Base-by-base conservation (phyloP, 2,888 invertebrate genomes). In the Papilio elwesi region DNA sequence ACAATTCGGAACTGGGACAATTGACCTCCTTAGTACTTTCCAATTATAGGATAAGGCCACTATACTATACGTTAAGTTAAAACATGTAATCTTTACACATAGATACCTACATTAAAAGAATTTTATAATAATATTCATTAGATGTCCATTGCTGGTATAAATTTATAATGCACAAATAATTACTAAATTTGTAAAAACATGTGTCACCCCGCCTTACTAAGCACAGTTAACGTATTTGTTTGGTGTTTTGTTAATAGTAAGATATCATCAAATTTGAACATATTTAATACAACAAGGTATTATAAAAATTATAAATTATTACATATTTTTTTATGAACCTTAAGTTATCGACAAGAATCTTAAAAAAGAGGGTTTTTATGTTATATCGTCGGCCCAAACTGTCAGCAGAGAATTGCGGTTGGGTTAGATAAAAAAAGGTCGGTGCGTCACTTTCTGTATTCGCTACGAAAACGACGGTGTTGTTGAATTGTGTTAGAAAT, bases 331-430 rank as follows among this genome's bases (percentile, higher is more conserved):
- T 57, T 57, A 79, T 55, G 13, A 48, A 64, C 52, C 6, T 57
- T 57, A 13, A 51, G 70, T 47, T 55, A 65, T 63, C 72, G 52
- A 69, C 69, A 38, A 47, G 57, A 13, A 57, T 57, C 57, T 73
- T 79, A 82, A 78, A 83, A 79, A 78, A 75, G 79, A 80, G 81
- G 80, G 80, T 82, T 82, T 57, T 68, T 68, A 57, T 68, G 48
- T 68, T 89, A 88, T 90, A 92, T 92, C 91, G 90, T 88, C 79
- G 83, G 84, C 82, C 83, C 83, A 87, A 88, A 92, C 91, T 90
- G 90, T 85, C 82, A 83, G 86, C 87, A 89, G 89, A 91, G 90
- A 92, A 93, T 93, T 92, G 92, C 91, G 91, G 93, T 90, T 87
- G 87, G 86, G 79, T 83, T 84, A 92, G 91, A 92, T 92, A 92